Evolutionary conservation across 2,113 vertebrate species (phyloP), one percentile per base, ranked within the genome.

Genomic region (Hoplias malabaricus): DNA sequence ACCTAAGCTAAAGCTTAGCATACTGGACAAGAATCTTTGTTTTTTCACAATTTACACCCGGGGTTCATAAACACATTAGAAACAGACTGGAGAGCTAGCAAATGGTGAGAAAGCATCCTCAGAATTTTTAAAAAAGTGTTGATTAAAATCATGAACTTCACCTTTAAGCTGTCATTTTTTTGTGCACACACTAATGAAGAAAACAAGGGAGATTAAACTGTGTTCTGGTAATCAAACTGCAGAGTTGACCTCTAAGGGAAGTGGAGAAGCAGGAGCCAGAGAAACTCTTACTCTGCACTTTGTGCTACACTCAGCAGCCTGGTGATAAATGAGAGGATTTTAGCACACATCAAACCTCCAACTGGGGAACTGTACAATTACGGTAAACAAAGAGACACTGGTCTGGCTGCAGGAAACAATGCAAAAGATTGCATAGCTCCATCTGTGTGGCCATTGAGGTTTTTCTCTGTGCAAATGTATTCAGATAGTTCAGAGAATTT

Each of bases 291-390:
- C 46, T 65, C 43, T 11, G 23, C 14, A 38, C 38, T 33, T 34
- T 53, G 2, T 69, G 40, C 21, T 34, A 25, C 13, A 5, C 40
- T 62, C 25, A n/a, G 29, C 59, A 62, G 59, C 29, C 31, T 36
- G 54, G 13, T 50, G 27, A 69, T 59, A 53, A 69, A 77, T 46
- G 31, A n/a, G 38, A 61, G n/a, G 27, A 48, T 69, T 77, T 70
- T 50, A 56, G 50, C 25, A 40, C 62, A 67, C 23, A 42, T 67
- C 48, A 56, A 61, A 48, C 56, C 23, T 73, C 54, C 29, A 68
- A 14, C 25, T 69, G 38, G 54, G 27, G 38, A 59, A 34, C 36
- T 57, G 75, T 34, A 77, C 38, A 43, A 36, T 31, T 33, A 69
- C 29, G 63, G 38, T 9, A 76, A 34, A 33, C 53, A 46, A 42